Percentiles rank a stretch among this genome's conserved stretches.
phyloP scores from a whole-genome alignment of 92 coral and sea anemone genomes.

The Palythoa grandis region DNA sequence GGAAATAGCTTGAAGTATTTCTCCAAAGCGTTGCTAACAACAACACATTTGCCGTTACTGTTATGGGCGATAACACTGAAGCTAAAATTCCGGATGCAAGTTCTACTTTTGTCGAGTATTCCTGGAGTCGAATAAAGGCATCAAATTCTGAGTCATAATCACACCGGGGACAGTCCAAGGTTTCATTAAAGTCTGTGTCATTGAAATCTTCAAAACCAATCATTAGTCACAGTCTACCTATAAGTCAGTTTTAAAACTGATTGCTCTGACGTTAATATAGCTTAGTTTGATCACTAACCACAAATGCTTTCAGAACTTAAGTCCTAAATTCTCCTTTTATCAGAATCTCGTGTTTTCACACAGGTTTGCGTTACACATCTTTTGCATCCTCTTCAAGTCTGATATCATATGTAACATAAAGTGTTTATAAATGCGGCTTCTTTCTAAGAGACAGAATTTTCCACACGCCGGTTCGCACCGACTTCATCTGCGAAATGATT shows the following conservation, averaged over 20 bases:
- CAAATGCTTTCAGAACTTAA: background rate
- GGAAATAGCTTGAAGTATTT: constrained; percentile 26
- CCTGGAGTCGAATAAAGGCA: background rate
- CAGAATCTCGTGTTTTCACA: background rate
- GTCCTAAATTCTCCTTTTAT: background rate
- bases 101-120: constrained; percentile 12
- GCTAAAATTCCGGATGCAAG: constrained; percentile 24
- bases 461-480: background rate
- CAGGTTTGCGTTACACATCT: background rate
- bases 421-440: background rate
- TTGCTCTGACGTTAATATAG: background rate
- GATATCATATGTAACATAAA: no score
- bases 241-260: background rate
- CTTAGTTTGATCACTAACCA: no score
- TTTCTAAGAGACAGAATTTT: background rate
- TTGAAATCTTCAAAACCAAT: background rate
- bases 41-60: constrained; percentile 13
- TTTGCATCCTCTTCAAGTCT: background rate
- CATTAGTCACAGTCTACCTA: background rate
- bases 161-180: background rate
- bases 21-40: constrained; percentile 27
- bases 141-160: constrained; percentile 1
- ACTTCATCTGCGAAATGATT: background rate
- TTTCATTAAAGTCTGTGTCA: constrained; percentile 2
- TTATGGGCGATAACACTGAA: constrained; percentile 6